A percentile compares a stretch with the other conserved stretches of the same genome.
Evolutionary conservation across 2,797 vertebrate genomes (phyloP).

Genomic region (Calcarius lapponicus): DNA sequence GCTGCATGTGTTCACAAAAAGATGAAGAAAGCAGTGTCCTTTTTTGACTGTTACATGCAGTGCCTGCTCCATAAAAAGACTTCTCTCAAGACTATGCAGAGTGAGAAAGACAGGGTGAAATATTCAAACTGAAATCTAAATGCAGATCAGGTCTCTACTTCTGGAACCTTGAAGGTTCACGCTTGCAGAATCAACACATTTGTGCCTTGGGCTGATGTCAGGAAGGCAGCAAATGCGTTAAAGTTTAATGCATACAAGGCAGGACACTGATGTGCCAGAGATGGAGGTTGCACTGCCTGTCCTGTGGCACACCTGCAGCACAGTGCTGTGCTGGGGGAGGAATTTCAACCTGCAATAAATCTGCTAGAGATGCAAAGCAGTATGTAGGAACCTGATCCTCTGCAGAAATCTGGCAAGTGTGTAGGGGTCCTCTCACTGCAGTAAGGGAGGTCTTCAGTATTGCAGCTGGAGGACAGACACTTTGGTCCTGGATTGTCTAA

Average conservation of each 20-base stretch:
- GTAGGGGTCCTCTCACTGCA: rapidly evolving
- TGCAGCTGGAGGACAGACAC: neutral
- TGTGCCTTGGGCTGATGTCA: rapidly evolving
- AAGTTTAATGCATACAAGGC: neutral
- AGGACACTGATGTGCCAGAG: rapidly evolving
- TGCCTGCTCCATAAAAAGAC: neutral
- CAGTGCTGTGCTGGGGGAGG: neutral
- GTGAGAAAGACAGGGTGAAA: neutral
- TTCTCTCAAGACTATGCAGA: neutral
- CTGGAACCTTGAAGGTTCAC: neutral
- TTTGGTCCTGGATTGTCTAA: neutral
- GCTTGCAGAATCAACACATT: neutral
- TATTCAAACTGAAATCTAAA: neutral
- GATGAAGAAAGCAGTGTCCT: neutral
- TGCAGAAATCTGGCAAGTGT: neutral
- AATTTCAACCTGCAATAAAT: neutral
- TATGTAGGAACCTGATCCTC: neutral
- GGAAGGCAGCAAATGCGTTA: neutral
- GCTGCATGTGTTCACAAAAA: neutral
- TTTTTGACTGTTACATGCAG: rapidly evolving
- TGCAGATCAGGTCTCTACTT: neutral
- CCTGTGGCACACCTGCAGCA: neutral
- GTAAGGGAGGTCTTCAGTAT: neutral
- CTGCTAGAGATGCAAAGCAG: neutral
- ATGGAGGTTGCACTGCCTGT: neutral